A percentile compares a stretch with the other conserved stretches of the same genome.
Conservation (phyloP, 2,113 vertebrate species). For the Apeltes quadracus region DNA sequence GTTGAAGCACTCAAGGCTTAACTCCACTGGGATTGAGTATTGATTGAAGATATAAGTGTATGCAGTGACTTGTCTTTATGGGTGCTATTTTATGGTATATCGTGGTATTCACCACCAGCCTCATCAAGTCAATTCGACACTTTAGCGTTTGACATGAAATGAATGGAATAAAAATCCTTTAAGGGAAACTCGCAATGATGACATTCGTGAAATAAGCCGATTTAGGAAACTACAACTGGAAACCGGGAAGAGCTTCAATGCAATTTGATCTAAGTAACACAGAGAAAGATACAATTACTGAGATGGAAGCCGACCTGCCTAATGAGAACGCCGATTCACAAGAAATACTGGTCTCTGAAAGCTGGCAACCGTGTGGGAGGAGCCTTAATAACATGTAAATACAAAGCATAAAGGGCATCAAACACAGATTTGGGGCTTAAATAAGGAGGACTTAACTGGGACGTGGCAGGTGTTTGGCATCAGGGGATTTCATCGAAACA, state of each 20-base stretch:
- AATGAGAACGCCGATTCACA: neutral
- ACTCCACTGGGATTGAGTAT: neutral
- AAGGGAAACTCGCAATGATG: conserved; percentile 4
- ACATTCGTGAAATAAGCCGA: conserved; percentile 13
- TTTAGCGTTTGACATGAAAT: conserved; percentile 5
- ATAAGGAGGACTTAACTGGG: neutral
- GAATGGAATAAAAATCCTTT: conserved; percentile 7
- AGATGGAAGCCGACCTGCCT: neutral
- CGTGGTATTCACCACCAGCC: neutral
- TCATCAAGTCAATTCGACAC: neutral
- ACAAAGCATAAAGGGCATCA: neutral
- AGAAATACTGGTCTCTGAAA: neutral
- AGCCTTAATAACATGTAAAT: neutral
- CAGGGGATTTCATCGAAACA: conserved; percentile 19
- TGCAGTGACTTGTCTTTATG: neutral
- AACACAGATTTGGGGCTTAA: neutral
- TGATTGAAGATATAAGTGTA: neutral
- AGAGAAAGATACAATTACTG: neutral
- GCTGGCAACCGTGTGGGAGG: neutral
- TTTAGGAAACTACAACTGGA: conserved; percentile 14
- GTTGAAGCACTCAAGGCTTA: neutral
- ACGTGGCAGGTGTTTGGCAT: neutral
- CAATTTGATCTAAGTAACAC: neutral
- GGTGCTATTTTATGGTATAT: neutral
- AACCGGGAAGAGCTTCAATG: neutral